These are phyloP conservation scores for Dolichoris vasculosae DNA, from an alignment of 1,140 invertebrate species.

Conservation along the genomic window DNA sequence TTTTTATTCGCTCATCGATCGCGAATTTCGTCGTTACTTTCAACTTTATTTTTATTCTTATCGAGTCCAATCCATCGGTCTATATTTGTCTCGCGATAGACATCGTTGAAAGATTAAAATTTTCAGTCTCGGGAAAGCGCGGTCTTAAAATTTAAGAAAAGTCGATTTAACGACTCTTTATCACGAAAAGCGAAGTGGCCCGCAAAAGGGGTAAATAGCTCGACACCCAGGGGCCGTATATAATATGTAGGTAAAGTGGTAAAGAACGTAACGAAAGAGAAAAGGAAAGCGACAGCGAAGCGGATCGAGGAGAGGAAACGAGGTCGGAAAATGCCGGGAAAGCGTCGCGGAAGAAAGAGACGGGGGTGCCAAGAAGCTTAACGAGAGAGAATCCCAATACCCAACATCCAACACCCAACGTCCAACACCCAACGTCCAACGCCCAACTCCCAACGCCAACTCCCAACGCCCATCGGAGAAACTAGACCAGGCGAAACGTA, in stretches of 20 bases:
- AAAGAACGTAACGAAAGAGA: neutral
- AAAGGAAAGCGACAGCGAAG: neutral
- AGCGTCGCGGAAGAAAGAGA: constrained; percentile 17
- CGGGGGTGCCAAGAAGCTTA: constrained; percentile 15
- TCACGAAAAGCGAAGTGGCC: neutral
- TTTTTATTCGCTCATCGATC: no score
- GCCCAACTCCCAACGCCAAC: no score
- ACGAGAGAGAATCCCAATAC: constrained; percentile 50
- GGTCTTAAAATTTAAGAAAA: neutral
- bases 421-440: no score
- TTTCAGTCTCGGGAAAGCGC: no score
- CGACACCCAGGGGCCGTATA: neutral
- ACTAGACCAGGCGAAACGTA: constrained; percentile 33
- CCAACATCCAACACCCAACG: no score
- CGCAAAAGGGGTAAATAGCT: constrained; percentile 17
- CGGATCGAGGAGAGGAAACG: neutral
- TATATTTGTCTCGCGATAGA: no score
- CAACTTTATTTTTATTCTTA: no score
- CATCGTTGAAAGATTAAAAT: no score
- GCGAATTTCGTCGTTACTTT: no score
- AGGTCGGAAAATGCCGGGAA: constrained; percentile 31
- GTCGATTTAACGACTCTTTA: neutral
- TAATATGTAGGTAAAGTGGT: neutral
- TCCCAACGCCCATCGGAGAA: constrained; percentile 20
- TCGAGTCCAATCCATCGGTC: no score